Evolutionary conservation across 2,113 vertebrate species (phyloP), one percentile per base, ranked within the genome.

Genomic region (Drymodes brunneopygia): DNA sequence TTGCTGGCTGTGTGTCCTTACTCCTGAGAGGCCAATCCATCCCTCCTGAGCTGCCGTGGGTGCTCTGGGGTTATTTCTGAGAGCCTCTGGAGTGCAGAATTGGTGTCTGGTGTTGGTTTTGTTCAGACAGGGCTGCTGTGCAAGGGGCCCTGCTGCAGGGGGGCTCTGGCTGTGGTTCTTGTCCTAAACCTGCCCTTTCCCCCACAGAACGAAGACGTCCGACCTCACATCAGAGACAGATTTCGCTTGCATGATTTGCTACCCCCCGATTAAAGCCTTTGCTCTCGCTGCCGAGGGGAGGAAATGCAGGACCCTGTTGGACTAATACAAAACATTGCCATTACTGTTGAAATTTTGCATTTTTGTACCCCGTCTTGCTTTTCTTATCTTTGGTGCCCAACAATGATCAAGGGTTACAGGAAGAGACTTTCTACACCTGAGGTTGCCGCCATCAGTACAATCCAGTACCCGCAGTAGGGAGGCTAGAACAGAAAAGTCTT

Each of bases 181-280:
- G 22, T 86, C 81, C 92, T 96, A 84, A 90, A 9, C 51, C 35
- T 31, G 19, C 84, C 62, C 61, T 91, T 31, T 72, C 40, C 64
- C 66, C 72, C 71, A 16, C 98, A 99, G 99, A 99, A 99, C 65
- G 99, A 99, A 98, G 99, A 99, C 96, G 99, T 99, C 94, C 98
- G 99, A 86, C 99, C 99, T 89, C 99, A 99, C 88, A 99, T 99
- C 97, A 98, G 99, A 97, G 99, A 99, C 97, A 98, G 98, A 97
- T 99, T 99, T 98, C 99, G 99, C 83, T 99, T 99, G 98, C 99
- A 99, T 94, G 99, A 99, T 98, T 98, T 99, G 96, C 98, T 99
- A 97, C 99, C 99, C 88, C 99, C 99, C 12, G 99, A 99, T 81
- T 99, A 99, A 99, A 97, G 97, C 95, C 98, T 97, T 96, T 84